Base-by-base conservation (phyloP, 2,797 vertebrate genomes). In the Sebastes kiyomatsui region DNA sequence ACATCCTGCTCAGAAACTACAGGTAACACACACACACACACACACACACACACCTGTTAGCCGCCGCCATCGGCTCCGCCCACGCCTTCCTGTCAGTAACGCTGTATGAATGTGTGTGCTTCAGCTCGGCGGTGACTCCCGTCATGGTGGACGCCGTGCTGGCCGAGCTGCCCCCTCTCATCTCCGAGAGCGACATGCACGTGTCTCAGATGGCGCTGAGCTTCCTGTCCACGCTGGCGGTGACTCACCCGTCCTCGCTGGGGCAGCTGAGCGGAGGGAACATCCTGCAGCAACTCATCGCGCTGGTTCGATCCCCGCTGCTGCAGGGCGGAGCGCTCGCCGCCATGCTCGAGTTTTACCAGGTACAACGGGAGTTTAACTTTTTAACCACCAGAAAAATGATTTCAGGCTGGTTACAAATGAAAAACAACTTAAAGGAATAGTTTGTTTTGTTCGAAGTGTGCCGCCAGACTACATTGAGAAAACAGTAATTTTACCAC, bases 131-230 rank as follows among this genome's bases (percentile, higher is more conserved):
- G 0, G 96, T 99, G 88, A 99, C 98, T 20, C 95, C 97, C 9
- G 96, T 97, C 89, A 99, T 99, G 98, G 99, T 99, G 89, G 99
- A 99, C 42, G 98, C 98, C 5, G 99, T 99, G 67, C 93, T 99
- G 77, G 97, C 98, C 25, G 99, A 99, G 94, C 97, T 99, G 82
- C 98, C 99, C 1, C 97, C 98, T 27, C 97, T 99, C 61, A 99
- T 99, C 93, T 99, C 97, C 0, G 99, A 99, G 93, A 98, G 97
- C 60, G 99, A 99, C 94, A 99, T 99, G 99, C 99, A 99, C 25
- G 98, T 99, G 69, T 99, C 98, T 0, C 99, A 99, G 94, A 99
- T 99, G 98, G 98, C 98, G 69, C 97, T 99, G 91, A 98, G 97
- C 94, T 99, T 99, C 92, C 96, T 99, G 85, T 99, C 99, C 81